These are phyloP conservation scores for Autographa gamma DNA, from an alignment of 2,888 invertebrate genomes.

Conservation along the genomic window DNA sequence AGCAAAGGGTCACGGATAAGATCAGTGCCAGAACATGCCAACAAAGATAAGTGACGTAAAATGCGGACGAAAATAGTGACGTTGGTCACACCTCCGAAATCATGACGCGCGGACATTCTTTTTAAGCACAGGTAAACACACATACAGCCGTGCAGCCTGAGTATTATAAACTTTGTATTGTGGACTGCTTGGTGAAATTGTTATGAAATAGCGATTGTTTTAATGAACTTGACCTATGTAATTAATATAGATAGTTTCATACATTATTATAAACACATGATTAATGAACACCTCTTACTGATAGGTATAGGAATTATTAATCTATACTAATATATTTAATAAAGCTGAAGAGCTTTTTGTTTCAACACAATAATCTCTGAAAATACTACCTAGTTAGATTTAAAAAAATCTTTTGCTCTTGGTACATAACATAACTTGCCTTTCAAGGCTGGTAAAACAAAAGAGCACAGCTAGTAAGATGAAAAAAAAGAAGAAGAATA, in stretches of 20 bases:
- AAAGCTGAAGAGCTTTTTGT: neutral
- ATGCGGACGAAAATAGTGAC: conserved; percentile 2
- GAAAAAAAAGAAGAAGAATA: too few relatives aligned
- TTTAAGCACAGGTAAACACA: neutral
- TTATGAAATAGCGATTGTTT: neutral
- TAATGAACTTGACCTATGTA: conserved; percentile 5
- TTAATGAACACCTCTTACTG: neutral
- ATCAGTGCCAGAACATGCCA: neutral
- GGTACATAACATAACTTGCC: too few relatives aligned
- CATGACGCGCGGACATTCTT: neutral
- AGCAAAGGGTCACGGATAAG: neutral
- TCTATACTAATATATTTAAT: too few relatives aligned
- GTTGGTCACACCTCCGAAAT: neutral
- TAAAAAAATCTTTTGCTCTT: too few relatives aligned
- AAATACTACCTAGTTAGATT: too few relatives aligned
- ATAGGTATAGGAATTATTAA: neutral
- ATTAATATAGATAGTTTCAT: conserved; percentile 3
- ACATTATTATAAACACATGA: neutral
- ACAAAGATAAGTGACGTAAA: neutral
- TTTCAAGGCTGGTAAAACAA: too few relatives aligned
- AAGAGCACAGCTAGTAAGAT: too few relatives aligned
- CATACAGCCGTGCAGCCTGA: neutral
- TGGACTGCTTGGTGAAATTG: neutral
- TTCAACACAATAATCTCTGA: too few relatives aligned
- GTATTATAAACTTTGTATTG: conserved; percentile 1